These are phyloP conservation scores for Deroplatys truncata DNA, from an alignment of 2,888 invertebrate genomes.

Conservation along the genomic window DNA sequence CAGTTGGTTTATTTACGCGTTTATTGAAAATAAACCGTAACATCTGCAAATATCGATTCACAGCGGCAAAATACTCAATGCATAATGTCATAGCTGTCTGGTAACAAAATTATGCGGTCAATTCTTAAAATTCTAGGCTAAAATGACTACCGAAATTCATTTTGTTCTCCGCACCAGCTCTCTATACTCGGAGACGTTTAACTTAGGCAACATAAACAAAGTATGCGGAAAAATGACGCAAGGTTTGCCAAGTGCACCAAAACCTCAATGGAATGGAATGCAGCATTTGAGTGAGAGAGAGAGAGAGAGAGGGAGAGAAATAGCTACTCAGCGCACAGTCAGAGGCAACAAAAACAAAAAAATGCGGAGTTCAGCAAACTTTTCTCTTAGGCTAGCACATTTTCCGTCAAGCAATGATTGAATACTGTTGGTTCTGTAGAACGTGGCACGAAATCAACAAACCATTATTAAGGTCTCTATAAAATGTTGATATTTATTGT, in stretches of 20 bases:
- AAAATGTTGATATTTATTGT: too few species aligned
- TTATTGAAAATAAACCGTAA: too few species aligned
- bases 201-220: background rate
- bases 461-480: too few species aligned
- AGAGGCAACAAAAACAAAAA: background rate
- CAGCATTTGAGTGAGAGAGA: background rate
- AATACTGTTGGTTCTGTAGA: background rate
- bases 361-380: background rate
- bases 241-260: background rate
- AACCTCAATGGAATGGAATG: background rate
- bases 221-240: background rate
- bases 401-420: background rate
- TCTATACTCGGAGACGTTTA: too few species aligned
- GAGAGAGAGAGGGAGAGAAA: background rate
- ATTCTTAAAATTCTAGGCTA: too few species aligned
- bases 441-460: background rate
- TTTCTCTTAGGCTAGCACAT: background rate
- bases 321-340: background rate
- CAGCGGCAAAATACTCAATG: too few species aligned
- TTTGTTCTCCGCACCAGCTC: too few species aligned
- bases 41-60: too few species aligned
- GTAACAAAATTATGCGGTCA: too few species aligned
- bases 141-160: too few species aligned
- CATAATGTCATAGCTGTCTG: too few species aligned
- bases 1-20: too few species aligned